Evolutionary conservation across 1,140 invertebrate species (phyloP), one percentile per base, ranked within the genome.

Genomic region (Ephestia elutella): DNA sequence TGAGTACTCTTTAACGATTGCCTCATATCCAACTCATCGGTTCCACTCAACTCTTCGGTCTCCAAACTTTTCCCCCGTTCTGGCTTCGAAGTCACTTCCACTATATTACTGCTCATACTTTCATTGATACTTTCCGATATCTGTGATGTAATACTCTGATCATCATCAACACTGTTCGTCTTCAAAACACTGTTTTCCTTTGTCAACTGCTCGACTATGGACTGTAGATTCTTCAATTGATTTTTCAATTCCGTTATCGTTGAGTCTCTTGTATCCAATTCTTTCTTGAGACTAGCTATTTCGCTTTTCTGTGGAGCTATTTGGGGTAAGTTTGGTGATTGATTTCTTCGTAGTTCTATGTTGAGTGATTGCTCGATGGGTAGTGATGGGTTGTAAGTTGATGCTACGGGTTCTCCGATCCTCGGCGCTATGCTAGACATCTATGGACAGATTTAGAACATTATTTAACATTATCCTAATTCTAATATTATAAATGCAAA

Each of bases 151-250:
- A 82, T 68, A 49, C 82, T 86, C 53, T 80, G 73, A 25, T 82
- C 83, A 10, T 86, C 81, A 49, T 87, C 83, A 0, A 84, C 70
- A 13, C 78, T 80, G 54, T 69, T 86, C 0, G 79, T 91, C 68
- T 92, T 92, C 38, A 95, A 73, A 32, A 93, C 91, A 18, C 89
- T 88, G 83, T 95, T 95, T 78, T 95, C 94, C 65, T 90, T 90
- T 8, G 91, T 92, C 18, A 96, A 80, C 63, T 92, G 90, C 68
- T 95, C 92, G 1, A 93, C 83, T 38, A 90, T 90, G 5, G 80
- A 90, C 68, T 93, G 91, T 25, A 93, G 74, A 48, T 87, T 90
- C 32, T 87, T 86, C 9, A 93, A 80, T 68, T 94, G 91, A 38
- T 90, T 90, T 66, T 91, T 90, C 0, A 94, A 78, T 71, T 92